Evolutionary conservation across 2,888 invertebrate species (phyloP), one percentile per base, ranked within the genome.

Genomic region (Meganola albula): DNA sequence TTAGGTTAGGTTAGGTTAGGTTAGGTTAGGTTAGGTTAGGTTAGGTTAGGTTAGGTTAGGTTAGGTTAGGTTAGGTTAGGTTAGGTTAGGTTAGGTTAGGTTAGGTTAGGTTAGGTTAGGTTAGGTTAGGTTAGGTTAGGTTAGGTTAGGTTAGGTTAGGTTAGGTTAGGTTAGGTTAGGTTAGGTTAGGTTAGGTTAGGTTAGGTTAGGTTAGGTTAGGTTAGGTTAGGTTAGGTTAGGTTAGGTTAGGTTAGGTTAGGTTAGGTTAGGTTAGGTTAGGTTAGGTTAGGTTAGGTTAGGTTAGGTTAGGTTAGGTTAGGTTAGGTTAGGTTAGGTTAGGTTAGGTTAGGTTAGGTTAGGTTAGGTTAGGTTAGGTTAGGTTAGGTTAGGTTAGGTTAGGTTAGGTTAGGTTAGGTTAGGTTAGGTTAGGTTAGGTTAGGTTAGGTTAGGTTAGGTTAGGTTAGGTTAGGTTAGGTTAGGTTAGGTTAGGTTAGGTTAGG

Each of bases 191-290:
- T 38, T 46, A 35, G 45, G 45, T 37, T 40, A 34, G 40, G 40
- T 37, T 36, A 36, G 37, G 47, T 43, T 39, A 44, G 48, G 44
- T 44, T 48, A 48, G 48, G 48, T 48, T 48, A 44, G 52, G 52
- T 52, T 52, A 46, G 47, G 48, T 48, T 48, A 47, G 48, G 52
- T 48, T 51, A 47, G 48, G 48, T 48, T 51, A 43, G 48, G 48
- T 44, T 45, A 43, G 40, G 29, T 8, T 21, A 21, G 21, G 40
- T 34, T 38, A 40, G 40, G 40, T 38, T 36, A 34, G 42, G 40
- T 38, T 43, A 36, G 36, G 37, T 37, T 36, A 39, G 39, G 44
- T 44, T 38, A 37, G 41, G 39, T 40, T 40, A 40, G 37, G 38
- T 39, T 39, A 36, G 43, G 43, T 33, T 36, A 34, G 39, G 36